A percentile compares a stretch with the other conserved stretches of the same genome.
Conservation (phyloP, 1,140 invertebrate species). For the Pseudomyrmex pallidus region DNA sequence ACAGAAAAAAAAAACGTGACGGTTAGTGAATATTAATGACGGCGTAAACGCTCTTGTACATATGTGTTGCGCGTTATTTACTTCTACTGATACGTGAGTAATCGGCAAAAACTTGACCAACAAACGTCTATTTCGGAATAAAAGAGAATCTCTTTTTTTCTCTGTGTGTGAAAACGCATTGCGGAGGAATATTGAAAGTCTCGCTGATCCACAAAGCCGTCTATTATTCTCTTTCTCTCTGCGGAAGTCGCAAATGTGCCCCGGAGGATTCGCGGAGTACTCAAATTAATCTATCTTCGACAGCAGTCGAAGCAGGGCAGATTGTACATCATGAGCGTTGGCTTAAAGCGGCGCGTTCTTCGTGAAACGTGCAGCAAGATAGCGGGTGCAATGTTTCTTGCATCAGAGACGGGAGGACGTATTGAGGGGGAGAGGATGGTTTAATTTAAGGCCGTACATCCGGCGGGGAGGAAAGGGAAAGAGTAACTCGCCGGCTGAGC, state of each 20-base stretch:
- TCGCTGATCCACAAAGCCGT: not conserved
- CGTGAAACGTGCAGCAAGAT: slow-evolving; percentile 36
- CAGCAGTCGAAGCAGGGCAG: slow-evolving; percentile 29
- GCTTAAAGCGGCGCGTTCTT: slow-evolving; percentile 21
- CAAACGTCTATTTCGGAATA: not conserved
- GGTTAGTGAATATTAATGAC: no score
- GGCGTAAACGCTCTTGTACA: no score
- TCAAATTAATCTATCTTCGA: slow-evolving; percentile 51
- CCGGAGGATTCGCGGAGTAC: slow-evolving; percentile 8
- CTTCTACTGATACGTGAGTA: no score
- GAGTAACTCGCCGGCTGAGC: slow-evolving; percentile 61
- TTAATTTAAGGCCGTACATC: slow-evolving; percentile 58
- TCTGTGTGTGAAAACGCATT: not conserved
- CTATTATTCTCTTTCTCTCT: slow-evolving; percentile 4
- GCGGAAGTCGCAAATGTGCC: slow-evolving; percentile 30
- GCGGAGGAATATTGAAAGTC: not conserved
- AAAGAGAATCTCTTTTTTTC: not conserved
- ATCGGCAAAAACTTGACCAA: no score
- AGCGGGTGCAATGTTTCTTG: slow-evolving; percentile 52
- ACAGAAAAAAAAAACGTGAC: no score
- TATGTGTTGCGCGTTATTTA: no score
- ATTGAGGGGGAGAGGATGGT: slow-evolving; percentile 45
- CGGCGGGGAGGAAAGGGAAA: not conserved
- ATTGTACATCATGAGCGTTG: slow-evolving; percentile 32
- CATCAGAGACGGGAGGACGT: slow-evolving; percentile 23